These are phyloP conservation scores for Clusia tigrina DNA, from an alignment of 2,888 invertebrate genomes.

Conservation along the genomic window DNA sequence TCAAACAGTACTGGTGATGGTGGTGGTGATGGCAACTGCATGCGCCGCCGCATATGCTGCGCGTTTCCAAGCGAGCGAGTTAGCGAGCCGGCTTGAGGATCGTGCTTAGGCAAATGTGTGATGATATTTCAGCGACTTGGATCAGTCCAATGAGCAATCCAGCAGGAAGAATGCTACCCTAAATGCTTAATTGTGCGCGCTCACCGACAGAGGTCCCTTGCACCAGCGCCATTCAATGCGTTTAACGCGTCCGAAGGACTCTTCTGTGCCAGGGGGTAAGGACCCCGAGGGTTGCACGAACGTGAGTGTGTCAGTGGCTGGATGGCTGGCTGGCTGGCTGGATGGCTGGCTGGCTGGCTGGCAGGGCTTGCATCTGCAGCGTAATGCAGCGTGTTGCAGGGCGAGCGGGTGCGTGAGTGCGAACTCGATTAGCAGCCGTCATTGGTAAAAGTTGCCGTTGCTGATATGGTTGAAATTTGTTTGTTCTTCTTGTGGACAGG, in stretches of 20 bases:
- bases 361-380: constrained; percentile 1
- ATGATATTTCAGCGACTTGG: constrained; percentile 6
- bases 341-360: too few relatives aligned
- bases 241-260: not conserved
- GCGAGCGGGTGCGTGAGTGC: too few relatives aligned
- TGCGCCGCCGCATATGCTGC: constrained; percentile 38
- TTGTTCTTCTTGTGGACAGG: too few relatives aligned
- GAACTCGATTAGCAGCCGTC: constrained; percentile 4
- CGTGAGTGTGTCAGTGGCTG: too few relatives aligned
- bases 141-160: not conserved
- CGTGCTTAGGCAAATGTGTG: not conserved
- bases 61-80: not conserved
- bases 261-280: not conserved
- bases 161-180: not conserved
- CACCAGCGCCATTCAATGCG: not conserved
- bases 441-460: not conserved
- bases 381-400: not conserved
- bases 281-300: not conserved
- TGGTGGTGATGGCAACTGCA: constrained; percentile 40
- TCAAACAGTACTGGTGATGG: constrained; percentile 8
- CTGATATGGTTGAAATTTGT: not conserved
- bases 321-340: too few relatives aligned
- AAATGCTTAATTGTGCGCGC: not conserved
- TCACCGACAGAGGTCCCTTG: constrained; percentile 1
- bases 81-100: not conserved